Evolutionary conservation across 2,888 invertebrate species (phyloP), one percentile per base, ranked within the genome.

Genomic region (Dolomedes plantarius): DNA sequence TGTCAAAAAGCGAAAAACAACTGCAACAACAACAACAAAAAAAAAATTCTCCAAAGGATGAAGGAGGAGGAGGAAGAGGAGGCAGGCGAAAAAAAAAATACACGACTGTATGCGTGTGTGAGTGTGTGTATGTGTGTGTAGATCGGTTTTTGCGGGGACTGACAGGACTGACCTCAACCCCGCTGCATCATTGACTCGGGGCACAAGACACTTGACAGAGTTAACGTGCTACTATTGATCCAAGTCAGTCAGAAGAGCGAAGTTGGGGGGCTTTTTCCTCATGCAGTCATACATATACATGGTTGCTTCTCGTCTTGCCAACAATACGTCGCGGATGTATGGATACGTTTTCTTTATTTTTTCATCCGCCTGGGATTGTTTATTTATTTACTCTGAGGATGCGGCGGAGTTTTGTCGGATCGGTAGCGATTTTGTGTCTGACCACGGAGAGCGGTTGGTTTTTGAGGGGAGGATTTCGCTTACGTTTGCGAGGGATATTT

Each of bases 151-250:
- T 80, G 71, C 50, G 82, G 71, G 71, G 72, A 77, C 77, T 85
- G 83, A 85, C 83, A 77, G 83, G 39, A 36, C 77, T 79, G 79
- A 79, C 86, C 86, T 79, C 74, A 86, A 79, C 75, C 46, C 71
- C 41, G 65, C 74, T 86, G 86, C 86, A 86, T 79, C 86, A 86
- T 86, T 86, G 86, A 86, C 86, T 85, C 56, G 68, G 85, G 85
- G 78, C 74, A 39, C 68, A 77, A 85, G 86, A 86, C 86, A 86
- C 86, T 86, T 86, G 86, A 86, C 86, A 79, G 74, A 86, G 86
- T 73, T 77, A 85, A 85, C 83, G 83, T 83, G 82, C 76, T 76
- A 76, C 74, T 86, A 86, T 86, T 86, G 86, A 86, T 86, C 86
- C 86, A 46, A 62, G 69, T 65, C 76, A 72, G 67, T 77, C 74